Evolutionary conservation across 2,797 vertebrate genomes (phyloP).

Genomic region (Coregonus sp.): DNA sequence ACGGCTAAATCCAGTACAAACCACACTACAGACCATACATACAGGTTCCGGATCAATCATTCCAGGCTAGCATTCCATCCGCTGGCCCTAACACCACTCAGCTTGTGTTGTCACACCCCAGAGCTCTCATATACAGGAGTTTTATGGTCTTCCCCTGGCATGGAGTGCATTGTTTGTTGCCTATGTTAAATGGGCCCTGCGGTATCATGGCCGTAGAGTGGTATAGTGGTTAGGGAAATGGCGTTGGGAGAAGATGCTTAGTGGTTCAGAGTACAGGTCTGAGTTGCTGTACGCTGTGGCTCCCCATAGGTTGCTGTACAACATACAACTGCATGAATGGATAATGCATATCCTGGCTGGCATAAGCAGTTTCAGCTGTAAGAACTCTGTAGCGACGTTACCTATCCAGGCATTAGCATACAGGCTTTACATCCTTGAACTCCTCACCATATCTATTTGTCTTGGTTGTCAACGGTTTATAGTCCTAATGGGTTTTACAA

Average conservation of each 20-base stretch:
- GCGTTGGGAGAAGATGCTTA: too few relatives aligned
- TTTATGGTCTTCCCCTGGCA: not conserved
- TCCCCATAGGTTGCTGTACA: too few relatives aligned
- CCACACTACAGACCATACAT: not conserved
- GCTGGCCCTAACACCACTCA: not conserved
- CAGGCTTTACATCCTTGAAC: too few relatives aligned
- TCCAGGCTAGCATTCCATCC: not conserved
- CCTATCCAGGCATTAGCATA: too few relatives aligned
- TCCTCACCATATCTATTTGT: too few relatives aligned
- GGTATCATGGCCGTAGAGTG: not conserved
- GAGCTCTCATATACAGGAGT: not conserved
- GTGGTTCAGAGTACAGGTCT: not conserved
- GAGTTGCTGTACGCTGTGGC: too few relatives aligned
- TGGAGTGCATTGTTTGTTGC: not conserved
- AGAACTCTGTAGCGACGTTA: too few relatives aligned
- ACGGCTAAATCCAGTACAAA: not conserved
- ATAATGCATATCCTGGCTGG: too few relatives aligned
- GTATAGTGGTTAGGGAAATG: conserved; percentile 1
- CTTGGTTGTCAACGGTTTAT: too few relatives aligned
- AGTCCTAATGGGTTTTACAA: too few relatives aligned
- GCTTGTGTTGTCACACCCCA: not conserved
- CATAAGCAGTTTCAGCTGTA: not conserved
- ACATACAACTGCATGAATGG: too few relatives aligned
- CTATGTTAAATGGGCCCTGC: not conserved
- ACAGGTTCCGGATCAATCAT: not conserved